Evolutionary conservation across 2,113 vertebrate species (phyloP), one percentile per base, ranked within the genome.

Genomic region (Glaucomys volans): DNA sequence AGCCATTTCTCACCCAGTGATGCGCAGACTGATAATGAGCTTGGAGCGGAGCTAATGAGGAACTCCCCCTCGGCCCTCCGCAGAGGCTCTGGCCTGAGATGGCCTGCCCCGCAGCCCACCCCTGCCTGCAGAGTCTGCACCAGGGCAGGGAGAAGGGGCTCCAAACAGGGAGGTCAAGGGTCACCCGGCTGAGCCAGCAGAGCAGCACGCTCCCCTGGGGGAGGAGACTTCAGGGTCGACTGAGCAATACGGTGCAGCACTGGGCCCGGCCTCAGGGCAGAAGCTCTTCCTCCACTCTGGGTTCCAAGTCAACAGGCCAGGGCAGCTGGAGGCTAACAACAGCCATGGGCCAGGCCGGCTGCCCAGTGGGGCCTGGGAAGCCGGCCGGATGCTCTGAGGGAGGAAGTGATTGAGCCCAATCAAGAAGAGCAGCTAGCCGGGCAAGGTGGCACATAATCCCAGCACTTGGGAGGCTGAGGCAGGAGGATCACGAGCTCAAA

Each of bases 1-100:
- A 96, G 92, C 97, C 96, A 64, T 96, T 98, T 98, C 95, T 97
- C 98, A 98, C 98, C 97, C 98, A 95, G 94, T 14, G 75, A 98
- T 97, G 98, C 80, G 12, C 66, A 18, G 95, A 96, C 95, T 57
- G 35, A 87, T 98, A 98, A 98, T 30, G 91, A 99, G 97, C 97
- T 88, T 0, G 1, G 92, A 97, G 97, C 96, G 87, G 95, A 97
- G 82, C 74, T 97, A 97, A 98, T 14, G 87, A 97, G 95, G 90
- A 87, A 62, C 89, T 89, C 96, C 97, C 96, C 97, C 67, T 76
- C 0, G 20, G 67, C 86, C 81, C 95, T 87, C 85, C 96, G 85
- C 10, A 22, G 93, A 74, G 37, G 92, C 95, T 74, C 40, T 1
- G 9, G 62, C 81, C 87, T 4, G 9, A 0, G 1, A 40, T 4